Base-by-base conservation (phyloP, 2,797 vertebrate genomes). In the Leptatherina wallacei region DNA sequence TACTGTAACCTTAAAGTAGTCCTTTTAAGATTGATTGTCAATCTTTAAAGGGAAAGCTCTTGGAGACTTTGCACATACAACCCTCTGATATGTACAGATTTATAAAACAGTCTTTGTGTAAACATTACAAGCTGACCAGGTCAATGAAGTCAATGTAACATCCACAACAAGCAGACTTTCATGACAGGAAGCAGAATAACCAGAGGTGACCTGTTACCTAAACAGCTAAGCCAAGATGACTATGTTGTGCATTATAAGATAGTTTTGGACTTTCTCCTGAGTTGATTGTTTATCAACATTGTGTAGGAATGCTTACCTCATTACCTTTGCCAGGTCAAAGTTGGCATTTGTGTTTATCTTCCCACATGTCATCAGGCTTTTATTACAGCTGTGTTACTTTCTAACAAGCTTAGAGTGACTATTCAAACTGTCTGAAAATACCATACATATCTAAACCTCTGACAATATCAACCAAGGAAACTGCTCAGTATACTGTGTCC, bases 391-490 rank as follows among this genome's bases (percentile, higher is more conserved):
- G 63, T 65, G 57, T 62, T 38, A 27, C 61, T 66, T 73, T 64
- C 89, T 88, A 73, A 90, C 69, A 73, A 88, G 63, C 40, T 85
- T 29, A 8, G 20, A 65, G 77, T 82, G 65, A 78, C 77, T 75
- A 75, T 77, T 86, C 55, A 84, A 85, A 83, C 75, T 73, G 76
- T 49, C 47, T 49, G 49, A 56, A 78, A 51, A 72, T 77, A 68
- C 74, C 69, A 70, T 22, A 63, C 71, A 78, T 55, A 56, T 75
- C 18, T 83, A 81, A 91, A 81, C 81, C 83, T 79, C 74, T 88
- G 84, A 89, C 81, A 85, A 81, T 79, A 60, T 79, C 65, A 88
- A 81, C 73, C 35, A 9, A 63, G 73, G 80, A 84, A 66, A n/a
- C 42, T n/a, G 47, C 61, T 36, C 20, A 4, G 55, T 65, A 59